A percentile compares a stretch with the other conserved stretches of the same genome.
phyloP scores from a whole-genome alignment of 2,888 invertebrate species.

The Acleris laterana region DNA sequence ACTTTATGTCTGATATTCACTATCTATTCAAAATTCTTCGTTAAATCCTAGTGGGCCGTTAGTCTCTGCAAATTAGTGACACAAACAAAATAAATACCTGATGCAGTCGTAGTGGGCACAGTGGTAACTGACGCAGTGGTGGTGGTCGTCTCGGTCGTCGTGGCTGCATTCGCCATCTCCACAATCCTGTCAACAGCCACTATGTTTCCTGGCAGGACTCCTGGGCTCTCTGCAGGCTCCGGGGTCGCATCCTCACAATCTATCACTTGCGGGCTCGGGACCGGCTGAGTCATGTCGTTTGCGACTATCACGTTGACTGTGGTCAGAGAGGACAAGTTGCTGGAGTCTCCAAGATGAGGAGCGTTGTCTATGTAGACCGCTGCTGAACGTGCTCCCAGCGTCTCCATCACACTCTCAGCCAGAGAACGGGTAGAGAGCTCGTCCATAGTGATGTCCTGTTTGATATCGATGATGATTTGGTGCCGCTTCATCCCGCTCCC shows the following conservation, averaged over 20 bases:
- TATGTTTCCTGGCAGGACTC: slow-evolving; percentile 61
- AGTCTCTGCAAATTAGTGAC: too few relatives aligned
- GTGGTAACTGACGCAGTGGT: slow-evolving; percentile 61
- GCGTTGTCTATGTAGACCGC: slow-evolving; percentile 79
- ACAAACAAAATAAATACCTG: slow-evolving; percentile 61
- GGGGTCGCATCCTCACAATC: slow-evolving; percentile 55
- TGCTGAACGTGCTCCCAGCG: slow-evolving; percentile 75
- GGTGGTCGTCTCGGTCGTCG: slow-evolving; percentile 49
- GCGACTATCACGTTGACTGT: slow-evolving; percentile 80
- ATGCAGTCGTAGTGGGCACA: slow-evolving; percentile 69
- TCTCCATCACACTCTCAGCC: slow-evolving; percentile 82
- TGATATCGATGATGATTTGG: slow-evolving; percentile 81
- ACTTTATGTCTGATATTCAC: too few relatives aligned
- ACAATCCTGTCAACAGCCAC: slow-evolving; percentile 74
- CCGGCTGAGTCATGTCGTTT: slow-evolving; percentile 65
- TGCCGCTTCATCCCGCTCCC: slow-evolving; percentile 74
- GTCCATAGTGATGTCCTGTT: slow-evolving; percentile 80
- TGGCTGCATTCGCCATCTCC: slow-evolving; percentile 65
- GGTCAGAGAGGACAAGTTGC: slow-evolving; percentile 74
- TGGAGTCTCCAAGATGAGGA: slow-evolving; percentile 56
- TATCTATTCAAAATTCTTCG: too few relatives aligned
- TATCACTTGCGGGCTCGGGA: slow-evolving; percentile 57
- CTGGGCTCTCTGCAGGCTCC: slow-evolving; percentile 58
- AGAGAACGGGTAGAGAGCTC: slow-evolving; percentile 75
- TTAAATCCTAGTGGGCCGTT: too few relatives aligned